Evolutionary conservation across 2,113 vertebrate species (phyloP).

Genomic region (Hemiscyllium ocellatum): DNA sequence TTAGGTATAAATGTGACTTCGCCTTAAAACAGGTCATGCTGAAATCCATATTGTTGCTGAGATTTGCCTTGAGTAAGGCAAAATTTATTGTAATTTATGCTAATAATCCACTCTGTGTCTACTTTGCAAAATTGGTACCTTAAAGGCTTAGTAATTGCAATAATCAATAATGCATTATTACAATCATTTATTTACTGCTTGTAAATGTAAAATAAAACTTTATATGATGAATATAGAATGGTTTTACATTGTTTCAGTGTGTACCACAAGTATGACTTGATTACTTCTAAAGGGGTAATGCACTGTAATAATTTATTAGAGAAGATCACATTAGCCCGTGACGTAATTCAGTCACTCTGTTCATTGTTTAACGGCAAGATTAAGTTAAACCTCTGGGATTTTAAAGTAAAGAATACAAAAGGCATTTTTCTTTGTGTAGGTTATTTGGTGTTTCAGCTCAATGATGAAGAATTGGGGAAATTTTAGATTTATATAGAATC

Average conservation of each 20-base stretch:
- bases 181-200: slow-evolving; percentile 14
- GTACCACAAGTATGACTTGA: slow-evolving; percentile 15
- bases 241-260: slow-evolving; percentile 7
- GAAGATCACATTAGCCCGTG: neutral
- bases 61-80: neutral
- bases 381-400: neutral
- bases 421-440: neutral
- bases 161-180: slow-evolving; percentile 21
- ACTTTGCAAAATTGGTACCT: slow-evolving; percentile 23
- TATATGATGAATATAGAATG: neutral
- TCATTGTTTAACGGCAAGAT: neutral
- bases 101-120: slow-evolving; percentile 10
- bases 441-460: neutral
- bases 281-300: slow-evolving; percentile 12
- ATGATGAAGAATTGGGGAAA: neutral
- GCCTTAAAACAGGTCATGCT: neutral
- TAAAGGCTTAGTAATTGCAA: slow-evolving; percentile 17
- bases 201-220: slow-evolving; percentile 10
- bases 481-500: neutral
- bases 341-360: neutral
- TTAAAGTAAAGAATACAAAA: neutral
- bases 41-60: neutral
- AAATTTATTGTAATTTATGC: slow-evolving; percentile 3
- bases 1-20: neutral
- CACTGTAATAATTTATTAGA: slow-evolving; percentile 10